Evolutionary conservation across 2,888 invertebrate species (phyloP), one percentile per base, ranked within the genome.

Genomic region (Augiades crinisus): DNA sequence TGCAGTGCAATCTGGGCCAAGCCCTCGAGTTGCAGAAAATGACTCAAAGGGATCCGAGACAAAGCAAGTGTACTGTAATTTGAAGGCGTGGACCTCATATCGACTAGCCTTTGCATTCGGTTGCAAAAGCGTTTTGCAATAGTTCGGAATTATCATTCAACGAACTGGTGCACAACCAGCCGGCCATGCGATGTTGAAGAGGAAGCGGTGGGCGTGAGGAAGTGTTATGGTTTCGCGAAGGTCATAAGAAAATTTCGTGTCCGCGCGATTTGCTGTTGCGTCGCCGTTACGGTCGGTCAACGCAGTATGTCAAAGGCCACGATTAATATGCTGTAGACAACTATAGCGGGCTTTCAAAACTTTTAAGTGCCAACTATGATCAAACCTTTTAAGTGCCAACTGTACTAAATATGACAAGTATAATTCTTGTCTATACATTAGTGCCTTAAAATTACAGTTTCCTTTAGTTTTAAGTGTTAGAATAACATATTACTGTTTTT

Each of bases 111-210:
- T 78, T 76, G 75, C 81, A 81, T 81, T 82, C 75, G 75, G 72
- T 81, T 80, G 81, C 85, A 78, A 82, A 75, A 75, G 58, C 57
- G 67, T 86, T 78, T 85, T 78, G 88, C 86, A 89, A 89, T 64
- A 72, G 74, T 79, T 85, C 66, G 81, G 85, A 85, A 89, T 88
- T 87, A 89, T 88, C 85, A 86, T 85, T 80, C 77, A 72, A 68
- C 73, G 79, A 87, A 88, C 80, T 87, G 72, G 88, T 89, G 88
- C 88, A 88, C 80, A 86, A 82, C 85, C 67, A 66, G 62, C 55
- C 52, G 69, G 63, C 62, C 67, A 70, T 47, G 65, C 45, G 68
- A 78, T 81, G 75, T 75, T 27, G 58, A 77, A 84, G 75, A 79
- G 83, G 81, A 84, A 80, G 75, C 72, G 61, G 73, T 71, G 63